Conservation (phyloP, 2,888 invertebrate species). For the Geotrupes spiniger region DNA sequence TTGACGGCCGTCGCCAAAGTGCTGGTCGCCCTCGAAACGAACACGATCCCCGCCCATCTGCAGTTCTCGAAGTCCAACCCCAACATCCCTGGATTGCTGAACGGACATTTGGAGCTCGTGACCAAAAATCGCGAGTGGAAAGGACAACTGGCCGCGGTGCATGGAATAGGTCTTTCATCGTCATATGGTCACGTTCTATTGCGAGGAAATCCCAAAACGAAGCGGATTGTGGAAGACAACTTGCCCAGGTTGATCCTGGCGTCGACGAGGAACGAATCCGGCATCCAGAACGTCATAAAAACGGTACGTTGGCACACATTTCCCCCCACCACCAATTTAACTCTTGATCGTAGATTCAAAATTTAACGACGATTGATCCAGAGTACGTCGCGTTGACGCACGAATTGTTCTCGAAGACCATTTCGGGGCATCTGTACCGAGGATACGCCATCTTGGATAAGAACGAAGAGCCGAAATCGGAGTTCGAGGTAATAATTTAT, state of each 20-base stretch:
- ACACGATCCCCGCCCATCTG: constrained; percentile 84
- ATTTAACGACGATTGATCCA: constrained; percentile 51
- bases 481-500: constrained; percentile 38
- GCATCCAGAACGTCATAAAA: constrained; percentile 65
- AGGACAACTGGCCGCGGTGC: constrained; percentile 85
- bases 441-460: constrained; percentile 57
- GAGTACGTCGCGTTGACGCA: constrained; percentile 55
- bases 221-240: constrained; percentile 52
- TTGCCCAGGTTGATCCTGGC: constrained; percentile 68
- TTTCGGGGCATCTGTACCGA: constrained; percentile 60
- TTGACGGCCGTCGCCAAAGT: constrained; percentile 87
- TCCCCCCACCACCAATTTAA: too few relatives aligned
- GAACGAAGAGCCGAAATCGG: constrained; percentile 38
- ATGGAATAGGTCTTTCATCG: constrained; percentile 98
- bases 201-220: constrained; percentile 71
- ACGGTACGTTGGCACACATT: too few relatives aligned
- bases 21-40: constrained; percentile 87
- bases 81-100: constrained; percentile 79
- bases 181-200: constrained; percentile 88
- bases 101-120: constrained; percentile 78
- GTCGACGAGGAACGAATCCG: constrained; percentile 83
- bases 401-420: constrained; percentile 51
- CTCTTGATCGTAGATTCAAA: constrained; percentile 52
- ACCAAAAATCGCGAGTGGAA: constrained; percentile 77
- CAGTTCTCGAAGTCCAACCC: constrained; percentile 86